Evolutionary conservation across 2,888 invertebrate species (phyloP).

Genomic region (Cinara cedri): DNA sequence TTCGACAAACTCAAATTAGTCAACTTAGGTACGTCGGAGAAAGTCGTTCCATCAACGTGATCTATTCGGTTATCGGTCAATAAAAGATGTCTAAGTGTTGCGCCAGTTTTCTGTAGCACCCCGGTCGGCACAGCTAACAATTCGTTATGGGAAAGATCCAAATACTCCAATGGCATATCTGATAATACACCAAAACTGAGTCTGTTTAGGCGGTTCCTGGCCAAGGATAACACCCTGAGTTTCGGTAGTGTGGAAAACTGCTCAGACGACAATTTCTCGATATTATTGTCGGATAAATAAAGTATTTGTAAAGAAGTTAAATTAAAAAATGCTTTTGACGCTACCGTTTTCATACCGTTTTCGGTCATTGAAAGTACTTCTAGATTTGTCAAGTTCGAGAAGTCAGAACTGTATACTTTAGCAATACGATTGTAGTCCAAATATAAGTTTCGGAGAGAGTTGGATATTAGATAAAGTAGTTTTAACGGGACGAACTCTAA

Average conservation of each 20-base stretch:
- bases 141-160: slow-evolving; percentile 80
- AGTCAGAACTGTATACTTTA: slow-evolving; percentile 74
- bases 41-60: slow-evolving; percentile 85
- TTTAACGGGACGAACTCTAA: slow-evolving; percentile 70
- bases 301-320: slow-evolving; percentile 77
- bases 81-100: slow-evolving; percentile 78
- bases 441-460: slow-evolving; percentile 72
- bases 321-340: slow-evolving; percentile 79
- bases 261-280: slow-evolving; percentile 78
- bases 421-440: slow-evolving; percentile 77
- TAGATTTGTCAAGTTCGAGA: slow-evolving; percentile 73
- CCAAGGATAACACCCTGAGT: slow-evolving; percentile 75
- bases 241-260: slow-evolving; percentile 80
- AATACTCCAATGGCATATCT: slow-evolving; percentile 78
- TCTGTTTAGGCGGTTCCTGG: slow-evolving; percentile 75
- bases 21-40: slow-evolving; percentile 80
- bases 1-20: slow-evolving; percentile 77
- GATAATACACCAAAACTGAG: slow-evolving; percentile 80
- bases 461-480: slow-evolving; percentile 71
- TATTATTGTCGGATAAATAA: slow-evolving; percentile 77
- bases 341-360: slow-evolving; percentile 75
- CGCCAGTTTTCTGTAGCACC: slow-evolving; percentile 78
- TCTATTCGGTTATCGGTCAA: slow-evolving; percentile 81
- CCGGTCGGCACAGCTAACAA: slow-evolving; percentile 80
- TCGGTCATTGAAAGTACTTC: slow-evolving; percentile 77